A percentile compares a stretch with the other conserved stretches of the same genome.
phyloP scores from a whole-genome alignment of 53 echinoderm and acorn worm species.

The Mesocentrotus franciscanus region DNA sequence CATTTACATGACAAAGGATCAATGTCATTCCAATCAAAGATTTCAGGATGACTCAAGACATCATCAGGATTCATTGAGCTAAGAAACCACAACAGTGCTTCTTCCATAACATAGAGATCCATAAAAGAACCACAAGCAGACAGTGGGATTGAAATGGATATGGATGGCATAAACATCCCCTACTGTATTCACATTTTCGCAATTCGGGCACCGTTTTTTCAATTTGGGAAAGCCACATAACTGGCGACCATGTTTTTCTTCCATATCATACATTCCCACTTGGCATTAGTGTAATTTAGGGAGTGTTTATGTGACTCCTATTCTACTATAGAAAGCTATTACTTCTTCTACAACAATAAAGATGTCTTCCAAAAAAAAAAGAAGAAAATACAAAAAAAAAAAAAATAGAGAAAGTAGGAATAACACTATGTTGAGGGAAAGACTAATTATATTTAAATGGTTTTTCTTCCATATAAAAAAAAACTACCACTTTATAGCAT shows the following conservation, averaged over 20 bases:
- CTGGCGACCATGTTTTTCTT: background rate
- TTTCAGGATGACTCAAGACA: slow-evolving; percentile 17
- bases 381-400: too few relatives aligned
- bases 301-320: background rate
- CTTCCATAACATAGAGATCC: background rate
- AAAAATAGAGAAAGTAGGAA: too few relatives aligned
- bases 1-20: background rate
- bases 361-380: too few relatives aligned
- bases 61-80: slow-evolving; percentile 18
- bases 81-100: slow-evolving; percentile 33
- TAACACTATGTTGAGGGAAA: too few relatives aligned
- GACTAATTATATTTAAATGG: too few relatives aligned
- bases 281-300: background rate
- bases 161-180: background rate
- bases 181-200: background rate
- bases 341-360: background rate
- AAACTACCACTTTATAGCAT: too few relatives aligned
- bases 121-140: background rate
- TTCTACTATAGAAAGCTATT: background rate
- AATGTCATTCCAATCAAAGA: slow-evolving; percentile 12
- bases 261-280: background rate
- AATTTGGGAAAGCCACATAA: slow-evolving; percentile 38
- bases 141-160: background rate
- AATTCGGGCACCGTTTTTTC: background rate
- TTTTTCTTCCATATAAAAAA: too few relatives aligned